Percentiles rank a stretch among this genome's conserved stretches.
Conservation (phyloP, 2,888 invertebrate species). For the Congeria kusceri region DNA sequence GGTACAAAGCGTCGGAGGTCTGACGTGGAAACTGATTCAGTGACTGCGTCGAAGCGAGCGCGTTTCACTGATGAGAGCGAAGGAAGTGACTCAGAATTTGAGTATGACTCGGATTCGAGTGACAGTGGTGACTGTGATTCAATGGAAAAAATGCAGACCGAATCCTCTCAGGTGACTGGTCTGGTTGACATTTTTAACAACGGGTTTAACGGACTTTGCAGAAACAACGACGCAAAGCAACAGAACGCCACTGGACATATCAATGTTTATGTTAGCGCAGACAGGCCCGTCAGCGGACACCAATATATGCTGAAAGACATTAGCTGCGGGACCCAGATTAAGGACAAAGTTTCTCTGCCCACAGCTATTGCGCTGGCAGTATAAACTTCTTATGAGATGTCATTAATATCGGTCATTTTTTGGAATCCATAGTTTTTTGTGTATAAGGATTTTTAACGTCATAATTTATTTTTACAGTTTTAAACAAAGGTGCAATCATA, state of each 20-base stretch:
- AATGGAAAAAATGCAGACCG: slow-evolving; percentile 74
- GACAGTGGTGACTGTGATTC: slow-evolving; percentile 32
- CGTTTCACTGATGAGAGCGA: slow-evolving; percentile 55
- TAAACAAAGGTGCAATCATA: too few species aligned
- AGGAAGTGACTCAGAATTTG: slow-evolving; percentile 43
- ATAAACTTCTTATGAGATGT: slow-evolving; percentile 23
- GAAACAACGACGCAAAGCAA: slow-evolving; percentile 39
- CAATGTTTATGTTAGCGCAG: slow-evolving; percentile 59
- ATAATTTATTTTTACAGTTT: too few species aligned
- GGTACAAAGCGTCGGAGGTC: slow-evolving; percentile 64
- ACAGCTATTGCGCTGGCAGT: slow-evolving; percentile 77
- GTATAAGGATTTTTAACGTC: too few species aligned
- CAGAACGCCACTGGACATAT: slow-evolving; percentile 44
- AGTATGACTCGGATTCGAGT: slow-evolving; percentile 48
- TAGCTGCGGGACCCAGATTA: slow-evolving; percentile 66
- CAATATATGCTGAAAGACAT: slow-evolving; percentile 60
- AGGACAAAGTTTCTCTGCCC: slow-evolving; percentile 68
- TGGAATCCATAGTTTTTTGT: too few species aligned
- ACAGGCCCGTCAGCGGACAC: slow-evolving; percentile 56
- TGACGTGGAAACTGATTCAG: slow-evolving; percentile 51
- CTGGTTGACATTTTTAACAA: slow-evolving; percentile 81
- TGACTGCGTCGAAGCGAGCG: slow-evolving; percentile 61
- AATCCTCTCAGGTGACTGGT: slow-evolving; percentile 78
- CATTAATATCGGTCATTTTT: background rate
- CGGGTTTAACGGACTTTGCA: slow-evolving; percentile 77